Evolutionary conservation across 2,888 invertebrate genomes (phyloP).

Genomic region (Drosophila basisetae): DNA sequence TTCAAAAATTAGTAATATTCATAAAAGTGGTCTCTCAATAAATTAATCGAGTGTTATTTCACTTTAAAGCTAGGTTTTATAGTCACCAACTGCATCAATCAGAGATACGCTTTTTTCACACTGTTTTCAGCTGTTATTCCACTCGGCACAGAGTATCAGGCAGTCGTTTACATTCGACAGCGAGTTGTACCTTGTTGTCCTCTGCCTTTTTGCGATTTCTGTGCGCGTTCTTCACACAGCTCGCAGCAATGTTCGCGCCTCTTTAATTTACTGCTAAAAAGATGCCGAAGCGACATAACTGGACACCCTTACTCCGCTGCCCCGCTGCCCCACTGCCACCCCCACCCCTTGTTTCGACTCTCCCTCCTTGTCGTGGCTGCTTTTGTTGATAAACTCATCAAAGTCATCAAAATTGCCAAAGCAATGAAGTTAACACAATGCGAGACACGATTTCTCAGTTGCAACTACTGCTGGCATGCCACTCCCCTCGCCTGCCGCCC

Average conservation of each 20-base stretch:
- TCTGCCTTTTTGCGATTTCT: slow-evolving; percentile 23
- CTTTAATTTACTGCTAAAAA: slow-evolving; percentile 66
- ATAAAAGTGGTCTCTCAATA: not conserved
- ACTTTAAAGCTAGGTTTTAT: not conserved
- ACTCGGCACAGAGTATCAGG: not conserved
- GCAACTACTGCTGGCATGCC: not conserved
- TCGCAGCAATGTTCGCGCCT: slow-evolving; percentile 76
- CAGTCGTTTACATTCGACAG: not conserved
- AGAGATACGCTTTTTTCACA: not conserved
- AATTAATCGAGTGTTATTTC: not conserved
- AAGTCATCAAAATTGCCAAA: slow-evolving; percentile 70
- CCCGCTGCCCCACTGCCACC: not conserved
- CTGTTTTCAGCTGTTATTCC: not conserved
- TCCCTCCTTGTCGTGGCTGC: slow-evolving; percentile 28
- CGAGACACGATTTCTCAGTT: slow-evolving; percentile 64
- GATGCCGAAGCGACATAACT: slow-evolving; percentile 38
- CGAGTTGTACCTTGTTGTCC: not conserved
- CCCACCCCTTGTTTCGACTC: not conserved
- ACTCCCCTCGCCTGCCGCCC: not conserved
- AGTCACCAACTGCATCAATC: not conserved
- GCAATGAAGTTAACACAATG: slow-evolving; percentile 69
- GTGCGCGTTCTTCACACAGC: slow-evolving; percentile 60
- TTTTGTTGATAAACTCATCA: slow-evolving; percentile 75
- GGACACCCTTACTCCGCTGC: not conserved
- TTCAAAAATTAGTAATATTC: not conserved